Evolutionary conservation across 53 echinoderm and acorn worm genomes (phyloP), one percentile per base, ranked within the genome.

Genomic region (Holothuria scabra): DNA sequence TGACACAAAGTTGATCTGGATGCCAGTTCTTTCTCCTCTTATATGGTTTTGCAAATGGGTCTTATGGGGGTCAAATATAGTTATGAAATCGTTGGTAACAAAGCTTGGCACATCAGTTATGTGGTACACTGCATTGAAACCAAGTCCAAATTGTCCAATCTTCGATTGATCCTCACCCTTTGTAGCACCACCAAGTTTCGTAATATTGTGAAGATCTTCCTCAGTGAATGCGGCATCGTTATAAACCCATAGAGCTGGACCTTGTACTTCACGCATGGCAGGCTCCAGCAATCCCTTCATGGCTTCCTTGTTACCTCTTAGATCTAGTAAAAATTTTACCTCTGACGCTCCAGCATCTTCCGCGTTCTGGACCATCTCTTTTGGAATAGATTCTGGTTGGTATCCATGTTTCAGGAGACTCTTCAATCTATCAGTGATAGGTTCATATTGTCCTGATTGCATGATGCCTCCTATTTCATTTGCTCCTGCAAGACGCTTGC

Each of bases 341-440:
- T n/a, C n/a, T n/a, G n/a, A n/a, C n/a, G n/a, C n/a, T n/a, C n/a
- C n/a, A n/a, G n/a, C n/a, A n/a, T 65, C 97, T 74, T 97, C 97
- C 35, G 97, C 94, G 84, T 97, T 97, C 83, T 97, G 97, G 26
- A 97, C 90, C 88, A 97, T 76, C 78, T 97, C 97, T n/a, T 89
- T 94, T 30, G 57, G 71, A 52, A 89, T 84, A 28, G 89, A 56
- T 34, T 65, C 67, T 25, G 78, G 58, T 44, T 44, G 59, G n/a
- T 89, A 89, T n/a, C 66, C 85, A 60, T 89, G 67, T 32, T 60
- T 84, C 7, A 89, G 65, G 29, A 89, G 78, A 57, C 85, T 89
- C 59, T 59, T 85, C 32, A 89, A 46, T 30, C 89, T 65, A 28
- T 69, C 58, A 0, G 89, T 89, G 49, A 89, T 74, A 8, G 85